These are phyloP conservation scores for Agrochola lychnidis DNA, from an alignment of 2,888 invertebrate species.

Conservation along the genomic window DNA sequence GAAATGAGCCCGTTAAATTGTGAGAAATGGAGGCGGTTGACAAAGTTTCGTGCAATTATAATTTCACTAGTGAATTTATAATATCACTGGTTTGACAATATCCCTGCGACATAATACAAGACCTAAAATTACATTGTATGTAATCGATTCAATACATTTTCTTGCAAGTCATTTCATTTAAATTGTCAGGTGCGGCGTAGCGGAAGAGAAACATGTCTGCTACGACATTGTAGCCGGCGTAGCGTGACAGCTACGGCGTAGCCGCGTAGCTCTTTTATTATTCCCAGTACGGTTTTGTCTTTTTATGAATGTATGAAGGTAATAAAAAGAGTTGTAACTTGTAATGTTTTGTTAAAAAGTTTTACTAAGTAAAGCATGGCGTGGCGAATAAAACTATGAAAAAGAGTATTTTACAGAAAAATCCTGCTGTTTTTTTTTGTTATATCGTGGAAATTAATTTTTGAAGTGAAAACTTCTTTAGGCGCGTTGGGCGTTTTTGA, in stretches of 20 bases:
- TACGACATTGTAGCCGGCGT: constrained; percentile 45
- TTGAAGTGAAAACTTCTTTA: too few relatives aligned
- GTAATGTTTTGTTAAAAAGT: constrained; percentile 1
- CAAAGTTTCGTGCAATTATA: too few relatives aligned
- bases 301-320: not conserved
- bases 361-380: not conserved
- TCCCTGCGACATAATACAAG: too few relatives aligned
- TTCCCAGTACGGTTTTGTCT: not conserved
- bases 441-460: too few relatives aligned
- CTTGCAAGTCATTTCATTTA: constrained; percentile 25
- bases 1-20: too few relatives aligned
- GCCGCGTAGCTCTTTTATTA: constrained; percentile 35
- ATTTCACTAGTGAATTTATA: too few relatives aligned
- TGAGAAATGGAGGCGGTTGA: too few relatives aligned
- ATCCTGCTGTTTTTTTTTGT: not conserved
- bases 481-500: too few relatives aligned
- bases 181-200: constrained; percentile 42
- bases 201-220: constrained; percentile 35
- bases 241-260: constrained; percentile 60
- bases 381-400: too few relatives aligned
- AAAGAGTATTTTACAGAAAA: not conserved
- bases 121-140: constrained; percentile 3
- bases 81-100: too few relatives aligned
- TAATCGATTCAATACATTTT: constrained; percentile 26
- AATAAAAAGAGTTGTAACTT: not conserved